These are phyloP conservation scores for Dromococcyx pavoninus DNA, from an alignment of 2,797 vertebrate genomes.

Conservation along the genomic window DNA sequence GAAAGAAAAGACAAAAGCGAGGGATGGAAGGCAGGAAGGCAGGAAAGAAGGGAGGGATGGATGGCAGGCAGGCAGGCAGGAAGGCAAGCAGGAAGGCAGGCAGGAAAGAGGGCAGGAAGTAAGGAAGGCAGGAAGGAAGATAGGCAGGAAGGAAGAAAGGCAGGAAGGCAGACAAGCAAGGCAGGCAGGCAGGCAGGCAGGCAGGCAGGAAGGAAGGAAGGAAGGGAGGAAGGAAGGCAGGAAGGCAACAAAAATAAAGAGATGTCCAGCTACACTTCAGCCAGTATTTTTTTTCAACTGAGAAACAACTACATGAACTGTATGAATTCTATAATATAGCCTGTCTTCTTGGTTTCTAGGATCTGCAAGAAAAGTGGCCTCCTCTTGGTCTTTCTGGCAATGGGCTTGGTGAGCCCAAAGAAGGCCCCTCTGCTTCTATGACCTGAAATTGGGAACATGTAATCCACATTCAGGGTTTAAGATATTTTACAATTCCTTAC, in stretches of 20 bases:
- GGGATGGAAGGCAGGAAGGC: no score
- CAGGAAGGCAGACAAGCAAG: no score
- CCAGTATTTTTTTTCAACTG: background rate
- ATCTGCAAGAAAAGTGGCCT: background rate
- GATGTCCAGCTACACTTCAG: rapidly evolving
- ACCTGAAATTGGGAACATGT: background rate
- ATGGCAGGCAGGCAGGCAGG: no score
- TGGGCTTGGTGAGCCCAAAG: background rate
- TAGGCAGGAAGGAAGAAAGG: no score
- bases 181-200: no score
- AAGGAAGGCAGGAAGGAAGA: no score
- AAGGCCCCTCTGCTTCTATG: background rate
- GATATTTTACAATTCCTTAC: background rate
- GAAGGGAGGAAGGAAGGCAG: no score
- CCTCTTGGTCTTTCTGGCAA: background rate
- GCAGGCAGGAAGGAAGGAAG: no score
- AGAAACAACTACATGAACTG: background rate
- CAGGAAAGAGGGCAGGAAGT: no score
- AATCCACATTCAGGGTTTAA: background rate
- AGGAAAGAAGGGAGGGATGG: no score
- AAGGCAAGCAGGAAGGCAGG: no score
- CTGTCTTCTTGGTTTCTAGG: background rate
- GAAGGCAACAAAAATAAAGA: background rate
- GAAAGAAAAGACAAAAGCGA: no score
- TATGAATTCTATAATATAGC: background rate